A percentile compares a stretch with the other conserved stretches of the same genome.
These are phyloP conservation scores for Ptychobarbus kaznakovi DNA, from an alignment of 2,797 vertebrate genomes.

Conservation along the genomic window DNA sequence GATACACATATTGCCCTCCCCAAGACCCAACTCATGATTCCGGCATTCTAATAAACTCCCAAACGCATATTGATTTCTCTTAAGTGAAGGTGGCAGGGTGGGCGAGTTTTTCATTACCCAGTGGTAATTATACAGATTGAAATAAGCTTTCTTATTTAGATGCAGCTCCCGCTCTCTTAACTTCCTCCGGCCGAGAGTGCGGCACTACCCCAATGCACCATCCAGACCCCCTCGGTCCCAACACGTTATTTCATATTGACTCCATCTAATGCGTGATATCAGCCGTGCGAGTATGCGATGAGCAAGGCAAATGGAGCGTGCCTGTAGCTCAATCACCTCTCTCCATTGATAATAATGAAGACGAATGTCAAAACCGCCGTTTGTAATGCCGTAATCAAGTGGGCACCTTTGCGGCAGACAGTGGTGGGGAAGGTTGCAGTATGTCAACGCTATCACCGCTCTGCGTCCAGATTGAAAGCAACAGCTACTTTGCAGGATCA, in stretches of 20 bases:
- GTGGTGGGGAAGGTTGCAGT: constrained; percentile 66
- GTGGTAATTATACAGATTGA: constrained; percentile 85
- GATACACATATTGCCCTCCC: constrained; percentile 51
- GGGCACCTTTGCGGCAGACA: constrained; percentile 72
- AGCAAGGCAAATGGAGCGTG: constrained; percentile 83
- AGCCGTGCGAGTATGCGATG: constrained; percentile 82
- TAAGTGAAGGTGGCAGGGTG: constrained; percentile 84
- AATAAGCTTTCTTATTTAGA: constrained; percentile 82
- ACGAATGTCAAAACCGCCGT: constrained; percentile 86
- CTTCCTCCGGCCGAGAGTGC: constrained; percentile 62
- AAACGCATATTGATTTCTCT: constrained; percentile 83
- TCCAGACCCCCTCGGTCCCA: constrained; percentile 70
- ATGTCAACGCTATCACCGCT: constrained; percentile 43
- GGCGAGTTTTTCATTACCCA: constrained; percentile 85
- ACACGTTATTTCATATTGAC: constrained; percentile 81
- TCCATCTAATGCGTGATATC: constrained; percentile 83
- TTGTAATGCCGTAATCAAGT: constrained; percentile 82
- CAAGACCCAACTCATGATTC: constrained; percentile 74
- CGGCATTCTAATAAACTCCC: constrained; percentile 84
- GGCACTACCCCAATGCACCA: constrained; percentile 57
- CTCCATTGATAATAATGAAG: constrained; percentile 87
- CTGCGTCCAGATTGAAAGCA: constrained; percentile 45
- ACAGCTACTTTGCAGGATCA: constrained; percentile 42
- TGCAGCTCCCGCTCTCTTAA: constrained; percentile 67
- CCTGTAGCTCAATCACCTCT: constrained; percentile 82